Conservation (phyloP, 2,797 vertebrate genomes). For the Hemibagrus guttatus region DNA sequence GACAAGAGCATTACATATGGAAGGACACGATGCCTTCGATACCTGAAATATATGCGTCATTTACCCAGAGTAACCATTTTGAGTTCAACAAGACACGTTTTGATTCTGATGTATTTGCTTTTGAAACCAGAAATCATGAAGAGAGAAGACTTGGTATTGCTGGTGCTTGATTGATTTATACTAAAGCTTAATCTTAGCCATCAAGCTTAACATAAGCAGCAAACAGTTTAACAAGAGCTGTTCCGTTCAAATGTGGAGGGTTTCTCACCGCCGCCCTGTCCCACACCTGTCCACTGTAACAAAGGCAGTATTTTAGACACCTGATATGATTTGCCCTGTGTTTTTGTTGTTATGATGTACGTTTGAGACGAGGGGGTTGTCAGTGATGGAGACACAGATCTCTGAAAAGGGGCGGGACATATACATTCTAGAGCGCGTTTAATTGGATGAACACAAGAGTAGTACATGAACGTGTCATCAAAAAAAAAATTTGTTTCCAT, state of each 20-base stretch:
- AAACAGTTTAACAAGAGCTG: background rate
- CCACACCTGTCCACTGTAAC: background rate
- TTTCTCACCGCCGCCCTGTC: background rate
- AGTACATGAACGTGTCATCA: background rate
- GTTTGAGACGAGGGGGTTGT: background rate
- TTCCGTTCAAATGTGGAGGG: background rate
- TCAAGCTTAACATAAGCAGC: background rate
- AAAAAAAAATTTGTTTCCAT: background rate
- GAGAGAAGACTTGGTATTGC: background rate
- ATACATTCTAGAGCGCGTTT: background rate
- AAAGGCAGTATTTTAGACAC: background rate
- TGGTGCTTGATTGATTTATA: background rate
- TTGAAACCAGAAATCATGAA: background rate
- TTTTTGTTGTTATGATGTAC: background rate
- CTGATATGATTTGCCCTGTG: background rate
- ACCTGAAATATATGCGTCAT: background rate
- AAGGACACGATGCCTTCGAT: background rate
- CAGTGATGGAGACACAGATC: too few relatives aligned
- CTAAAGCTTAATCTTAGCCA: too few relatives aligned
- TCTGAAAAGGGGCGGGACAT: background rate
- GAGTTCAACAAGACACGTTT: background rate
- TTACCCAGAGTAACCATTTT: background rate
- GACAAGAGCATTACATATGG: background rate
- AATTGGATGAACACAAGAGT: background rate
- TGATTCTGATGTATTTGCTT: background rate